Percentiles rank a stretch among this genome's conserved stretches.
Evolutionary conservation across 2,797 vertebrate genomes (phyloP).

Genomic region (Sibirionetta formosa): DNA sequence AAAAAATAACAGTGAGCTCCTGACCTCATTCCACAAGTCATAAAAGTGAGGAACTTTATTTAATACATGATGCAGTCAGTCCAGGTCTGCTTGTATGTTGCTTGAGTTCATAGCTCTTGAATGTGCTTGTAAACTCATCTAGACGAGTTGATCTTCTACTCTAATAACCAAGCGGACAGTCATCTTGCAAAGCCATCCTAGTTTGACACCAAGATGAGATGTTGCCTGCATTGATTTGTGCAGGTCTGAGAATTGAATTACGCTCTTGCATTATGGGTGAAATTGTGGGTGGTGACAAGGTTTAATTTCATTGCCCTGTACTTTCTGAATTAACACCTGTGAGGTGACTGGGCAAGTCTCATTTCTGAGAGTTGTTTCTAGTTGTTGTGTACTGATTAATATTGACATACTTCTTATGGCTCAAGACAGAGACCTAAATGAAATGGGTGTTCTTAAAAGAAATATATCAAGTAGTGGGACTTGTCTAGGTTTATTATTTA

Average conservation of each 20-base stretch:
- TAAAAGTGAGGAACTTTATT: neutral
- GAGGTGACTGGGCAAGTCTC: neutral
- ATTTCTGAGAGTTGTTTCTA: neutral
- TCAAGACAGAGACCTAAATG: neutral
- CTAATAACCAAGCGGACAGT: neutral
- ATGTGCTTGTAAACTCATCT: neutral
- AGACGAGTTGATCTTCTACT: neutral
- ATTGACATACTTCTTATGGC: neutral
- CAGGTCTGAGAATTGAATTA: neutral
- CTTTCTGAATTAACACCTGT: neutral
- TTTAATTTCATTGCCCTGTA: neutral
- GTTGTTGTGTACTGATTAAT: neutral
- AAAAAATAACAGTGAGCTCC: neutral
- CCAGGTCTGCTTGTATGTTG: neutral
- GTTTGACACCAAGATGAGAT: neutral
- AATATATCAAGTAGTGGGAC: neutral
- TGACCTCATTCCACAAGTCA: neutral
- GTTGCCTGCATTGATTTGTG: neutral
- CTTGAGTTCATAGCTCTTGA: neutral
- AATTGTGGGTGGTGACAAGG: neutral
- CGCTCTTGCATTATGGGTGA: rapidly evolving
- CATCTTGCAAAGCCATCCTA: neutral
- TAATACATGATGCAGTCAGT: neutral
- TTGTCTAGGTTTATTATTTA: neutral
- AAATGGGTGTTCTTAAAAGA: neutral